These are phyloP conservation scores for Danio jaintianensis DNA, from an alignment of 2,797 vertebrate species.

Conservation along the genomic window DNA sequence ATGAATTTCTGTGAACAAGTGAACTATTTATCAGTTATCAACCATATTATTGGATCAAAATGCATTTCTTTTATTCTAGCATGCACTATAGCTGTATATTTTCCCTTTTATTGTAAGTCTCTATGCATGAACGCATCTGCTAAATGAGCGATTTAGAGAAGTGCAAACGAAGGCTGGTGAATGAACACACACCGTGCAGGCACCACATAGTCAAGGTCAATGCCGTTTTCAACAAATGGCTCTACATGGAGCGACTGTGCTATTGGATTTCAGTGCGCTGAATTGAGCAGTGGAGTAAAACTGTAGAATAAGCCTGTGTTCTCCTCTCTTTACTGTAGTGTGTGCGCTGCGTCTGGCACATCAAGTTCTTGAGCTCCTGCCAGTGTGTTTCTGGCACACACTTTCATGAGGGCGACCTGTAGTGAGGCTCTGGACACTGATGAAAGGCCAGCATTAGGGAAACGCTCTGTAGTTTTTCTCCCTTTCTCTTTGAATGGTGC, in stretches of 20 bases:
- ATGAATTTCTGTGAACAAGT: no score
- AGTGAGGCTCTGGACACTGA: conserved; percentile 23
- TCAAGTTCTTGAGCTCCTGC: conserved; percentile 19
- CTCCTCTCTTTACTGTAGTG: conserved; percentile 16
- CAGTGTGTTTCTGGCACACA: background rate
- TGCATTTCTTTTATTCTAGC: background rate
- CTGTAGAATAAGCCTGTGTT: conserved; percentile 9
- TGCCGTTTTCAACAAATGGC: background rate
- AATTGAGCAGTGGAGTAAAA: conserved; percentile 16
- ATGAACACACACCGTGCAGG: background rate
- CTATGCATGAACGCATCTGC: background rate
- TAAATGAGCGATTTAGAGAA: background rate
- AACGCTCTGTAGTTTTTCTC: background rate
- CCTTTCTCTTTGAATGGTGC: background rate
- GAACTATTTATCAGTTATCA: background rate
- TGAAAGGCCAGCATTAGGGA: conserved; percentile 33
- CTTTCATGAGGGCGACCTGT: background rate
- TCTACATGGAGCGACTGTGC: conserved; percentile 2
- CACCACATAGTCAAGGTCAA: no score
- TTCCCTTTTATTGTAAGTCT: background rate
- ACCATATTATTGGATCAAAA: background rate
- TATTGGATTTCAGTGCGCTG: background rate
- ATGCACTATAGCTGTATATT: background rate
- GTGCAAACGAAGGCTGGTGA: background rate
- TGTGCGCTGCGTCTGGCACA: conserved; percentile 29